Conservation (phyloP, 2,797 vertebrate genomes). For the Masticophis lateralis region DNA sequence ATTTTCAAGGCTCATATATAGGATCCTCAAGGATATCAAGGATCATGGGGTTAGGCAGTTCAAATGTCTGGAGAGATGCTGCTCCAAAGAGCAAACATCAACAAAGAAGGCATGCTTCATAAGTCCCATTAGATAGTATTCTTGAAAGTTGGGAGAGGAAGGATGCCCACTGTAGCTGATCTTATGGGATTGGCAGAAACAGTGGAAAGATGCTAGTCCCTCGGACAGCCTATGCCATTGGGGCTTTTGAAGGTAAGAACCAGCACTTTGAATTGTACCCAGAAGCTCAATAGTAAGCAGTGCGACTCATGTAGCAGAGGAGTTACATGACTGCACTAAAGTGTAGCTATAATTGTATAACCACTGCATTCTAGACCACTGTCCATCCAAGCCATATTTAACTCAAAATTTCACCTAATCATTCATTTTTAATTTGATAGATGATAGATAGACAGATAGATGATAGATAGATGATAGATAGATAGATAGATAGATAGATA, state of each 20-base stretch:
- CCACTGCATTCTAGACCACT: background rate
- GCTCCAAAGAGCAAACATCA: background rate
- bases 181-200: background rate
- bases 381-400: background rate
- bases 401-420: background rate
- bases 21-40: background rate
- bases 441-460: no score
- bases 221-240: background rate
- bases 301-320: background rate
- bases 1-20: background rate
- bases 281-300: background rate
- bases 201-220: background rate
- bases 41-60: background rate
- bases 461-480: no score
- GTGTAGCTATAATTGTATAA: background rate
- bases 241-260: background rate
- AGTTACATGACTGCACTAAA: background rate
- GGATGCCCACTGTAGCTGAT: background rate
- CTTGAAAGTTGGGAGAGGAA: background rate
- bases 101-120: background rate
- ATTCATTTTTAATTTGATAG: background rate
- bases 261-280: background rate
- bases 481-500: no score
- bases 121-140: background rate
- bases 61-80: background rate